A percentile compares a stretch with the other conserved stretches of the same genome.
phyloP scores from a whole-genome alignment of 2,797 vertebrate genomes.

The Anas capensis region DNA sequence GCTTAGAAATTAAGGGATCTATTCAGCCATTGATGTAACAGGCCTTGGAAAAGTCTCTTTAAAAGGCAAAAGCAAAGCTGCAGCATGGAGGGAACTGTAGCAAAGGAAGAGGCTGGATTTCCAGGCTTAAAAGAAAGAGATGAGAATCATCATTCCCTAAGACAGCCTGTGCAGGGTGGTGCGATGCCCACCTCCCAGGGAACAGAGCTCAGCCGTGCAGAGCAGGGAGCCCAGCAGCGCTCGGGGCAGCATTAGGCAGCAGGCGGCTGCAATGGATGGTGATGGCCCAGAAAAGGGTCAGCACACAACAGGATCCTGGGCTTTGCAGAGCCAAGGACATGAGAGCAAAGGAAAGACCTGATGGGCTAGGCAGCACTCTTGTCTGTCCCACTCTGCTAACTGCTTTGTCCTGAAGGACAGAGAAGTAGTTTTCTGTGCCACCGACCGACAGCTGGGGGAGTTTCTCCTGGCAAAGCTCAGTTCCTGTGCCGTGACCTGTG shows the following conservation, averaged over 20 bases:
- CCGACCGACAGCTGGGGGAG: background rate
- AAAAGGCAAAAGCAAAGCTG: background rate
- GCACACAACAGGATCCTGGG: background rate
- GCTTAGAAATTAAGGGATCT: background rate
- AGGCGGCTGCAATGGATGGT: background rate
- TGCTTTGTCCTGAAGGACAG: background rate
- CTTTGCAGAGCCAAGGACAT: background rate
- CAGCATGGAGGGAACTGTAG: background rate
- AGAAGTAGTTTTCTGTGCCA: background rate
- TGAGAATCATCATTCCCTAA: background rate
- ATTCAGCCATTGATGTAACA: background rate
- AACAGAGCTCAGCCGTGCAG: background rate
- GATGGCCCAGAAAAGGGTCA: background rate
- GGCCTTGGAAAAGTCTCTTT: background rate
- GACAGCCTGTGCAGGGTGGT: background rate
- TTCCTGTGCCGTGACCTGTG: background rate
- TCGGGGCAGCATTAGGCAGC: background rate
- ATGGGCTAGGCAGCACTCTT: rapidly evolving
- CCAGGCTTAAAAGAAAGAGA: rapidly evolving
- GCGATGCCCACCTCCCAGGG: background rate
- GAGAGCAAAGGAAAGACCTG: background rate
- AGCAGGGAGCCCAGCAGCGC: background rate
- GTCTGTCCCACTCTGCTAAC: background rate
- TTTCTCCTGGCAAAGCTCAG: background rate
- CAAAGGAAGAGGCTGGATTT: background rate